Evolutionary conservation across 2,797 vertebrate species (phyloP).

Genomic region (Rhyacichthys aspro): DNA sequence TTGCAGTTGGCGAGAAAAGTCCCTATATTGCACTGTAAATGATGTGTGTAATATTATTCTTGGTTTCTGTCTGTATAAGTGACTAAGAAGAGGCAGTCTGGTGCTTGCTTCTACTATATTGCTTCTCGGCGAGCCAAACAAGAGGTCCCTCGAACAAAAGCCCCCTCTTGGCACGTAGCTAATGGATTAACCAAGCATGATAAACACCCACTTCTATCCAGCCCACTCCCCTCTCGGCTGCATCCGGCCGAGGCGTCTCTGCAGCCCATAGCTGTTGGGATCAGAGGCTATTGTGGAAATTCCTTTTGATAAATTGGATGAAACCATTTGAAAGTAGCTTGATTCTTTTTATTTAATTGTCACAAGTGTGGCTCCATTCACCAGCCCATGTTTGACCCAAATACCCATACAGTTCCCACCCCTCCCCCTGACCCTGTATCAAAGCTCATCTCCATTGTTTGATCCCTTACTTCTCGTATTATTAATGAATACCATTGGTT

Average conservation of each 20-base stretch:
- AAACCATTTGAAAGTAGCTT: conserved; percentile 2
- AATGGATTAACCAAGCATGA: conserved; percentile 76
- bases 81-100: background rate
- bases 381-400: conserved; percentile 69
- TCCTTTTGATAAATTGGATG: conserved; percentile 18
- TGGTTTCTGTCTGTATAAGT: conserved; percentile 22
- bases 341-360: conserved; percentile 29
- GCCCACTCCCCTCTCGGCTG: conserved; percentile 26
- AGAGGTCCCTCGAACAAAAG: conserved; percentile 72
- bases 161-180: conserved; percentile 63
- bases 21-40: background rate
- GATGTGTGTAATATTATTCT: conserved; percentile 8
- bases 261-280: conserved; percentile 13
- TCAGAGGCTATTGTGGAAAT: conserved; percentile 6
- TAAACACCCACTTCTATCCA: conserved; percentile 53
- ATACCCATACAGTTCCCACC: conserved; percentile 60
- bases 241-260: conserved; percentile 33
- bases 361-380: conserved; percentile 52
- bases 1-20: background rate
- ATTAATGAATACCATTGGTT: background rate
- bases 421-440: conserved; percentile 63
- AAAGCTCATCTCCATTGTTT: conserved; percentile 62
- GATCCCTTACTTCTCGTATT: conserved; percentile 6
- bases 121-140: conserved; percentile 36
- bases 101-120: conserved; percentile 29